Conservation (phyloP, 1,140 invertebrate genomes). For the Drosophila ficusphila region DNA sequence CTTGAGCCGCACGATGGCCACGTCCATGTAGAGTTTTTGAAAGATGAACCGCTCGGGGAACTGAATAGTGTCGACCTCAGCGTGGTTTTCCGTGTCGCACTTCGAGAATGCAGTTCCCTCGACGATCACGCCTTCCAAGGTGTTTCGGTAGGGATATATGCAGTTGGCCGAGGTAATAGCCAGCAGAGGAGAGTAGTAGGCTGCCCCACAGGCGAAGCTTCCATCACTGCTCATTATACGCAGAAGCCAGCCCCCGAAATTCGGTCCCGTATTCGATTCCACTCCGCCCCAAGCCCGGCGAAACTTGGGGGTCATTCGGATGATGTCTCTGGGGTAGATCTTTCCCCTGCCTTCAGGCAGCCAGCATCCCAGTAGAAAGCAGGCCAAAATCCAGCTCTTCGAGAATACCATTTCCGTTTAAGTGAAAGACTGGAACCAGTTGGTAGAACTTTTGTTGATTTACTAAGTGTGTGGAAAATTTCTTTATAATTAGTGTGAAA, state of each 20-base stretch:
- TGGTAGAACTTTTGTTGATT: not conserved
- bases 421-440: not conserved
- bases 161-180: conserved; percentile 43
- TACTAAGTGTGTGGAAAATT: not conserved
- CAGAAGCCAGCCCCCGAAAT: conserved; percentile 30
- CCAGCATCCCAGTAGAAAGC: not conserved
- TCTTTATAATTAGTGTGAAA: not conserved
- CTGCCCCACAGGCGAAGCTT: conserved; percentile 30
- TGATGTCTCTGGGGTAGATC: conserved; percentile 7
- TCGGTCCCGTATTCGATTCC: conserved; percentile 6
- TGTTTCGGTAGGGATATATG: conserved; percentile 17
- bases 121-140: conserved; percentile 6
- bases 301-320: not conserved
- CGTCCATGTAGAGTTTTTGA: conserved; percentile 23
- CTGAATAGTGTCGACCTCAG: conserved; percentile 22
- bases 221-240: conserved; percentile 22
- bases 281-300: conserved; percentile 9
- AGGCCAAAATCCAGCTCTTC: not conserved
- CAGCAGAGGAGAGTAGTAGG: conserved; percentile 34
- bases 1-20: conserved; percentile 21
- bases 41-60: conserved; percentile 1
- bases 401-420: not conserved
- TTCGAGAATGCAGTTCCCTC: conserved; percentile 7
- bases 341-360: not conserved
- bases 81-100: conserved; percentile 10